Conservation (phyloP, 2,888 invertebrate species). For the Hydroisotoma schaefferi region DNA sequence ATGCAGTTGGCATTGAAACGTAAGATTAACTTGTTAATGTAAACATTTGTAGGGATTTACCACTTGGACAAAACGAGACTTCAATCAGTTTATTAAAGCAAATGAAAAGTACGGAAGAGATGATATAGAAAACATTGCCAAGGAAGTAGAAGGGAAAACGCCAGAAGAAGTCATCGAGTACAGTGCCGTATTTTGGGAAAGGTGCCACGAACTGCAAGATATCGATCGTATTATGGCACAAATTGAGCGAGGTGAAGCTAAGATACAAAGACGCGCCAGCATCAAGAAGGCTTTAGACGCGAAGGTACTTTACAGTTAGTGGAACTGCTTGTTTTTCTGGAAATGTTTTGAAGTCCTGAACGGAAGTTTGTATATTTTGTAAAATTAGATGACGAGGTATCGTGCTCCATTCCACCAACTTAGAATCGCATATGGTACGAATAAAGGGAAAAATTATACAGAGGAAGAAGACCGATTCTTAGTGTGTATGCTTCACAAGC, state of each 20-base stretch:
- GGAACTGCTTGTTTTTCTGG: too few relatives aligned
- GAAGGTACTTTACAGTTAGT: too few relatives aligned
- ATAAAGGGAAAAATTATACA: background rate
- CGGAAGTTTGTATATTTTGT: too few relatives aligned
- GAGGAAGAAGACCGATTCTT: constrained; percentile 8
- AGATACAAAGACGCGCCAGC: background rate
- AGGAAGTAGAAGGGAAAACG: constrained; percentile 1
- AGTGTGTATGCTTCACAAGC: background rate
- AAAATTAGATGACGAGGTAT: background rate
- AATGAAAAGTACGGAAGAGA: constrained; percentile 13
- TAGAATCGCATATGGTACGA: background rate
- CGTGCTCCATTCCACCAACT: constrained; percentile 4
- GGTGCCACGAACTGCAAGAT: constrained; percentile 22
- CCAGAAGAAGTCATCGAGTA: constrained; percentile 25
- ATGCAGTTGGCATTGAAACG: background rate
- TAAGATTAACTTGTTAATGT: background rate
- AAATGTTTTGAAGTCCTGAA: too few relatives aligned
- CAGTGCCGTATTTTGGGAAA: constrained; percentile 23
- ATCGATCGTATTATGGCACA: constrained; percentile 3
- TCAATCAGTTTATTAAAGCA: constrained; percentile 13
- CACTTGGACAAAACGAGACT: constrained; percentile 20
- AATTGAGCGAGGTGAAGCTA: constrained; percentile 1
- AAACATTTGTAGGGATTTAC: constrained; percentile 14
- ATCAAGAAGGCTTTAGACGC: background rate
- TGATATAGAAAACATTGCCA: constrained; percentile 14